Evolutionary conservation across 2,797 vertebrate genomes (phyloP).

Genomic region (Argentina silus): DNA sequence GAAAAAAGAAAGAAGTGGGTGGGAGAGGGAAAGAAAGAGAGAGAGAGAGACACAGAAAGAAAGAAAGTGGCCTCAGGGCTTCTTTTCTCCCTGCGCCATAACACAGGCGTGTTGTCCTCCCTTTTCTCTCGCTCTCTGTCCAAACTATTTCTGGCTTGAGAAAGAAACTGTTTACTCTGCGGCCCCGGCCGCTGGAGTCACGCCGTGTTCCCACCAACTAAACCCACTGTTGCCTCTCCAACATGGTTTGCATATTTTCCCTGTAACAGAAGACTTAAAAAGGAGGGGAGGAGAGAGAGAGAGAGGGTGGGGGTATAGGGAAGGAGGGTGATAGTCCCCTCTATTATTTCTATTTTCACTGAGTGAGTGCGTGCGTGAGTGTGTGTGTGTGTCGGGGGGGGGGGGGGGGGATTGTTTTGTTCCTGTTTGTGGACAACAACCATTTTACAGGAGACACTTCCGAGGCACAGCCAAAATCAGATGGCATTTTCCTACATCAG

Average conservation of each 20-base stretch:
- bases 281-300: constrained; percentile 18
- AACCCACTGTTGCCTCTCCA: constrained; percentile 78
- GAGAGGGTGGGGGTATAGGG: constrained; percentile 5
- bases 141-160: constrained; percentile 85
- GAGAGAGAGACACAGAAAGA: constrained; percentile 26
- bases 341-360: too few species aligned
- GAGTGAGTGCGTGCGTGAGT: neutral
- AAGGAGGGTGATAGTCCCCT: neutral
- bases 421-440: constrained; percentile 27
- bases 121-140: constrained; percentile 60
- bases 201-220: constrained; percentile 79
- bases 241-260: constrained; percentile 82
- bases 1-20: constrained; percentile 13
- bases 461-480: neutral
- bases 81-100: constrained; percentile 44
- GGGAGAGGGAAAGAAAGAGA: neutral
- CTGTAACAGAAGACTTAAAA: constrained; percentile 75
- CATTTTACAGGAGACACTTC: constrained; percentile 1
- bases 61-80: neutral
- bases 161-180: constrained; percentile 84
- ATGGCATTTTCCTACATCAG: constrained; percentile 1
- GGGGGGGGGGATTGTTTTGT: constrained; percentile 20
- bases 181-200: constrained; percentile 77
- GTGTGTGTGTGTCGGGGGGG: too few species aligned
- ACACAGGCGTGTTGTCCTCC: constrained; percentile 44